A percentile compares a stretch with the other conserved stretches of the same genome.
Evolutionary conservation across 2,797 vertebrate genomes (phyloP).

Genomic region (Sparidentex hasta): DNA sequence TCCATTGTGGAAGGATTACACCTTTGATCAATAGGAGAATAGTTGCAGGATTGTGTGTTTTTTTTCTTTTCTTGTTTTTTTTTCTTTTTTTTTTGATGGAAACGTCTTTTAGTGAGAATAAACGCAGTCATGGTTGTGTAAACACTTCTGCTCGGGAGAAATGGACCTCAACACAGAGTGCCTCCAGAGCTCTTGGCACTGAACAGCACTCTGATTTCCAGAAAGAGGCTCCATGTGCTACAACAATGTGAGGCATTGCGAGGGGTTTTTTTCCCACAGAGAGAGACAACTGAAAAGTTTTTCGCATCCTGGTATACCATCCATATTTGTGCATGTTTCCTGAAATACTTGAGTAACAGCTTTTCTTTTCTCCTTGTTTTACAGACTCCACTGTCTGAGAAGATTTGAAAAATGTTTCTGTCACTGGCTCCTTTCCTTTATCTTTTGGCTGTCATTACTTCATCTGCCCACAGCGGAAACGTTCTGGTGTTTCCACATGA

Average conservation of each 20-base stretch:
- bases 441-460: constrained; percentile 21
- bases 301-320: not conserved
- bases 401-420: constrained; percentile 49
- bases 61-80: no score
- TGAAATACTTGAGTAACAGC: not conserved
- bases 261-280: not conserved
- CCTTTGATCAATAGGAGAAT: constrained; percentile 21
- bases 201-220: constrained; percentile 24
- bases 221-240: constrained; percentile 31
- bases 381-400: constrained; percentile 7
- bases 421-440: constrained; percentile 7
- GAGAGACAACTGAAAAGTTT: constrained; percentile 11
- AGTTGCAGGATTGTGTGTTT: constrained; percentile 5
- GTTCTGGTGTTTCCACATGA: constrained; percentile 67
- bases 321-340: constrained; percentile 2
- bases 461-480: constrained; percentile 29
- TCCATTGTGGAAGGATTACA: constrained; percentile 5
- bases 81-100: not conserved
- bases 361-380: constrained; percentile 11
- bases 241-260: constrained; percentile 13
- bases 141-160: constrained; percentile 5
- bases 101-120: constrained; percentile 3
- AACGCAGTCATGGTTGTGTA: not conserved
- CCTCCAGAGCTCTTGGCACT: constrained; percentile 37
- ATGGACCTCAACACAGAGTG: not conserved